Conservation (phyloP, 2,888 invertebrate genomes). For the Tachina lurida region DNA sequence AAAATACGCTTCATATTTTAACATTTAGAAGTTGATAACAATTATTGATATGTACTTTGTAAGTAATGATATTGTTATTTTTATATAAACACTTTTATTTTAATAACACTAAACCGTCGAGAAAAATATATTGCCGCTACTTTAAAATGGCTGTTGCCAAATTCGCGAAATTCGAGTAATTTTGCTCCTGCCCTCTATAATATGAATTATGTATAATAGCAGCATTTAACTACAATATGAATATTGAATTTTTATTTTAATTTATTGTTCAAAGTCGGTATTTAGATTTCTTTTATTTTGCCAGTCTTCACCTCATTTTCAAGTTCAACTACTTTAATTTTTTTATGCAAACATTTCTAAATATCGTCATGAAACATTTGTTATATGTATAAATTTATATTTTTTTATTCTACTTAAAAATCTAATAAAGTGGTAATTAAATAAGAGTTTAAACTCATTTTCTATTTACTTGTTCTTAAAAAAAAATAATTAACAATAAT, state of each 20-base stretch:
- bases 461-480: neutral
- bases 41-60: no score
- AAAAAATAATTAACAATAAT: neutral
- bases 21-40: no score
- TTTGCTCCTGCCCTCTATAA: neutral
- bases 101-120: no score
- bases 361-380: constrained; percentile 10
- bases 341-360: constrained; percentile 23
- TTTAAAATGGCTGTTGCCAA: neutral
- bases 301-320: constrained; percentile 55
- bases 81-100: no score
- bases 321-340: constrained; percentile 63
- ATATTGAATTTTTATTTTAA: constrained; percentile 21
- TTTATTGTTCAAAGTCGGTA: constrained; percentile 44
- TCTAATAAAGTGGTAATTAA: constrained; percentile 22
- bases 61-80: no score
- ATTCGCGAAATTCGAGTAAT: neutral
- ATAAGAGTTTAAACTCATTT: constrained; percentile 41
- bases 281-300: constrained; percentile 49
- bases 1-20: no score
- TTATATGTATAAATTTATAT: neutral
- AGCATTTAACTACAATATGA: neutral
- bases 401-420: neutral
- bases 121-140: no score
- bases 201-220: neutral